Conservation (phyloP, 2,888 invertebrate species). For the Diplolepis rosae region DNA sequence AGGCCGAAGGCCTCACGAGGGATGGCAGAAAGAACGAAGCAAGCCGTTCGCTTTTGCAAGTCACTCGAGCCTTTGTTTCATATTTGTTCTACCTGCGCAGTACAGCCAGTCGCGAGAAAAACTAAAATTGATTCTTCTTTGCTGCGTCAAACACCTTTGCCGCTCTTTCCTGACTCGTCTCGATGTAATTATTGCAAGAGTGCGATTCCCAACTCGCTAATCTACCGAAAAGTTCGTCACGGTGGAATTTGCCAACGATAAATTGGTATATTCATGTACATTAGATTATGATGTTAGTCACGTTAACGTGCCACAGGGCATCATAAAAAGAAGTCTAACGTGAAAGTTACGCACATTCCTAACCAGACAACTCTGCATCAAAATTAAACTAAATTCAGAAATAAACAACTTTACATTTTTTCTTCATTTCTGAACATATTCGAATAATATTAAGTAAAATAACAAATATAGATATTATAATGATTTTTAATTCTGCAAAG, state of each 20-base stretch:
- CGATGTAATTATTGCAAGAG: constrained; percentile 15
- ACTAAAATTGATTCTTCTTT: constrained; percentile 69
- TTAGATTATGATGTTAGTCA: constrained; percentile 40
- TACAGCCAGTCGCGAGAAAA: constrained; percentile 56
- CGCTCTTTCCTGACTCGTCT: not conserved
- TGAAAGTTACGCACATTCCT: not conserved
- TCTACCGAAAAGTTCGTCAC: constrained; percentile 35
- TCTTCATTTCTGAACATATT: no score
- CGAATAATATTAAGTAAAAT: no score
- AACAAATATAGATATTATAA: no score
- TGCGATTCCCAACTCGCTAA: constrained; percentile 38
- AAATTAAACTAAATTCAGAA: no score
- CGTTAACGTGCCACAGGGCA: constrained; percentile 30
- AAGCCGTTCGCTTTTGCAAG: constrained; percentile 59
- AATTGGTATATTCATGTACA: constrained; percentile 2
- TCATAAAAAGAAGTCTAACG: not conserved
- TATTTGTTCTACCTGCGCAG: constrained; percentile 62
- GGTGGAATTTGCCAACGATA: constrained; percentile 2
- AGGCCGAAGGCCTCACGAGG: constrained; percentile 41
- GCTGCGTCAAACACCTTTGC: constrained; percentile 47
- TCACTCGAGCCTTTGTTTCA: constrained; percentile 64
- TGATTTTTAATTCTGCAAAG: no score
- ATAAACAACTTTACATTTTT: no score
- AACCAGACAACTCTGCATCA: no score
- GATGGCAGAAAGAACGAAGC: constrained; percentile 38